Evolutionary conservation across 2,797 vertebrate genomes (phyloP), one percentile per base, ranked within the genome.

Genomic region (Mus spretus): DNA sequence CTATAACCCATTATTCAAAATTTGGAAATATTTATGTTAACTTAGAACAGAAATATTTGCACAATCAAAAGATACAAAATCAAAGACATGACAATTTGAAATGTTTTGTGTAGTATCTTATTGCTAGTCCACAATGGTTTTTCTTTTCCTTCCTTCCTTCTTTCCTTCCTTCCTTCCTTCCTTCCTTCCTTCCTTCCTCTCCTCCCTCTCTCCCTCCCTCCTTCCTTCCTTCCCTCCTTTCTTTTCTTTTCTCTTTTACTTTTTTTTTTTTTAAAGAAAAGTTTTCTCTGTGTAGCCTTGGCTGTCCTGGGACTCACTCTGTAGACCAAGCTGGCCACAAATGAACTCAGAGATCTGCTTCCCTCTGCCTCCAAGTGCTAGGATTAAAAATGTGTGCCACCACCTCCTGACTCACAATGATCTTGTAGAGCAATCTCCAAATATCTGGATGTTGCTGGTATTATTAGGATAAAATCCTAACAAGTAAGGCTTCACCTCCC

Each of bases 1-100:
- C 75, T 96, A 1, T 80, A 40, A 50, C 37, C 90, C 19, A 92
- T 85, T 96, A 78, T 90, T 61, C 34, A 72, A 65, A 90, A 93
- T 70, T 94, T 20, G 26, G 9, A 94, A 55, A 84, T 87, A 88
- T 84, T 85, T 89, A 8, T 1, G 28, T 70, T 96, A 96, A 7
- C 26, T 24, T 95, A 22, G 37, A 53, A 78, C 50, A 47, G 17
- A 92, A 90, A 67, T 24, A 55, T 57, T 63, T 87, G 19, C 14
- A 61, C 8, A 50, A 67, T 72, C 8, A 84, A 88, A 12, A 19
- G 37, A 84, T 90, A 72, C 31, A 94, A n/a, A 89, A 79, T 75
- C 8, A 53, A 61, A 91, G 85, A 72, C 55, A 74, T 89, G 24
- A 67, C 15, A 77, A 10, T 47, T 94, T 79, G 37, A 65, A 20